Evolutionary conservation across 2,113 vertebrate species (phyloP).

Genomic region (Casuarius casuarius): DNA sequence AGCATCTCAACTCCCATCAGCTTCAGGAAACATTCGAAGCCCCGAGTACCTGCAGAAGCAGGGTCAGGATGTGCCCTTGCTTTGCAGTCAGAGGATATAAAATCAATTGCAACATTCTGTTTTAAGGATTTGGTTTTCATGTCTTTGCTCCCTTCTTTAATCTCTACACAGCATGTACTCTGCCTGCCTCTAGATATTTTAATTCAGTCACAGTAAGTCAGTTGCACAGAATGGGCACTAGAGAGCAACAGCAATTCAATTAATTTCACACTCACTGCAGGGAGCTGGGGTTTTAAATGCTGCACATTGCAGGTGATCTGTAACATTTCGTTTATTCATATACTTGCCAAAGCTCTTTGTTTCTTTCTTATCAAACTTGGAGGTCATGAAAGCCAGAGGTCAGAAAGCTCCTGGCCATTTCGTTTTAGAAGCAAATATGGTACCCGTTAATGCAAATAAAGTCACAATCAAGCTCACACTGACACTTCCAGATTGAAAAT

Average conservation of each 20-base stretch:
- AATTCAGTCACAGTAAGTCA: slow-evolving; percentile 68
- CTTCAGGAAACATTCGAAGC: not conserved
- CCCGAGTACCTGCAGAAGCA: not conserved
- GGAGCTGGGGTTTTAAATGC: slow-evolving; percentile 63
- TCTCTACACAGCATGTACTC: slow-evolving; percentile 65
- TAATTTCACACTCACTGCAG: slow-evolving; percentile 63
- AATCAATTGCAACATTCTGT: slow-evolving; percentile 48
- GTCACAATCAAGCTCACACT: slow-evolving; percentile 27
- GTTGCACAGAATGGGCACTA: slow-evolving; percentile 67
- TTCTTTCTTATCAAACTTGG: slow-evolving; percentile 37
- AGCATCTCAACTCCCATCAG: not conserved
- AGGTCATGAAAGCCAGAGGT: slow-evolving; percentile 43
- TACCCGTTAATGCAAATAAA: slow-evolving; percentile 4
- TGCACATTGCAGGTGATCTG: slow-evolving; percentile 62
- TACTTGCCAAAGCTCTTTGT: slow-evolving; percentile 44
- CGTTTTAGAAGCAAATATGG: slow-evolving; percentile 51
- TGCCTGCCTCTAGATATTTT: slow-evolving; percentile 69
- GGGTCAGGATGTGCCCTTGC: not conserved
- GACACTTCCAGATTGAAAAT: slow-evolving; percentile 28
- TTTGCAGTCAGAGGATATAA: not conserved
- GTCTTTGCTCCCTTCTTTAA: slow-evolving; percentile 67
- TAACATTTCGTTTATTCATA: not conserved
- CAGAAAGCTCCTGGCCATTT: slow-evolving; percentile 28
- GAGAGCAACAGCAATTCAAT: slow-evolving; percentile 70
- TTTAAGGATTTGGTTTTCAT: slow-evolving; percentile 66